These are phyloP conservation scores for Oikopleura albicans DNA, from an alignment of 23 tunicate genomes.

Conservation along the genomic window DNA sequence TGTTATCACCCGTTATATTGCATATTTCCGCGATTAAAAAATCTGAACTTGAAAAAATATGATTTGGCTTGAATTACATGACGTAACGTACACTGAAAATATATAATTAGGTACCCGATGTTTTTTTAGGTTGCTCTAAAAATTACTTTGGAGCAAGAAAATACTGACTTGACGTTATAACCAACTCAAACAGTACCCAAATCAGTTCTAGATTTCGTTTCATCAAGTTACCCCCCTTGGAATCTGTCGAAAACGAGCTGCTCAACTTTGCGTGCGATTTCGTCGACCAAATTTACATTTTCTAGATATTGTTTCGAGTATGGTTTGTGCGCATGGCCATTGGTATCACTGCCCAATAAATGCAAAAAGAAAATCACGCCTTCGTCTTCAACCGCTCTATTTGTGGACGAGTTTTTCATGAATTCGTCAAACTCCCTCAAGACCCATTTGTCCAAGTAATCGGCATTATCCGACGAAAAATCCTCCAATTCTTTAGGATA, in stretches of 20 bases:
- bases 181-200: no score
- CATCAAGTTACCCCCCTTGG: no score
- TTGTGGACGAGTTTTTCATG: conserved; percentile 22
- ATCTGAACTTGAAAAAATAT: no score
- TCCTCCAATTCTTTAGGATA: conserved; percentile 19
- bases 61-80: no score
- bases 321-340: conserved; percentile 80
- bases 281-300: conserved; percentile 49
- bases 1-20: no score
- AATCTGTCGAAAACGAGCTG: conserved; percentile 22
- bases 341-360: conserved; percentile 79
- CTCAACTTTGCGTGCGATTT: conserved; percentile 34
- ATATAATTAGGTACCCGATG: no score
- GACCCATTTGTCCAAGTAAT: conserved; percentile 66
- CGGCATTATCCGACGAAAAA: conserved; percentile 41
- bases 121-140: no score
- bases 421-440: conserved; percentile 35
- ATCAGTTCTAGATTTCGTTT: no score
- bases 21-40: no score
- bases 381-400: conserved; percentile 4
- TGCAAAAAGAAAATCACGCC: conserved; percentile 78
- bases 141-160: no score
- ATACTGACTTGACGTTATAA: no score
- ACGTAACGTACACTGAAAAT: no score
- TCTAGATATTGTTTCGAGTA: conserved; percentile 46